These are phyloP conservation scores for Idris sp. DNA, from an alignment of 1,140 invertebrate genomes.

Conservation along the genomic window DNA sequence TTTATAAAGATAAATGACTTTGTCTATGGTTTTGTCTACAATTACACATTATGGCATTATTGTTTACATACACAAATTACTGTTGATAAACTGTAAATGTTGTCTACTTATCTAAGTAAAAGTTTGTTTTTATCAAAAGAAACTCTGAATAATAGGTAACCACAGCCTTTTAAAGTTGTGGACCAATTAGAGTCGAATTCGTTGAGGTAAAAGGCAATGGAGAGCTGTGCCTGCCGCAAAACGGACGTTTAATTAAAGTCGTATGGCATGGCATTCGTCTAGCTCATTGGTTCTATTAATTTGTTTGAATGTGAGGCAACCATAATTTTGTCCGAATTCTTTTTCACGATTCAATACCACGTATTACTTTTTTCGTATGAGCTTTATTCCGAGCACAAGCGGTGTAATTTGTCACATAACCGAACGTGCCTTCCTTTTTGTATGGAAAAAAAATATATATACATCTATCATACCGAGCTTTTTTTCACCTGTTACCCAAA, in stretches of 20 bases:
- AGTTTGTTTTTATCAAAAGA: slow-evolving; percentile 37
- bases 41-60: too few species aligned
- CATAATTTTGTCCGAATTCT: slow-evolving; percentile 36
- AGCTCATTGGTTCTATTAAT: slow-evolving; percentile 60
- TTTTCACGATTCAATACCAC: not conserved
- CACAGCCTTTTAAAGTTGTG: slow-evolving; percentile 62
- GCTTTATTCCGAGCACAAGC: too few species aligned
- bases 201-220: slow-evolving; percentile 62
- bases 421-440: too few species aligned
- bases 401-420: too few species aligned
- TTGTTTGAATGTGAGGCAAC: slow-evolving; percentile 48
- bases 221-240: slow-evolving; percentile 62
- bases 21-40: too few species aligned
- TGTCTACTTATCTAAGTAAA: too few species aligned
- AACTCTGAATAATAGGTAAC: slow-evolving; percentile 63
- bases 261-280: slow-evolving; percentile 62
- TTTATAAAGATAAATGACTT: too few species aligned
- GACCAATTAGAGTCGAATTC: slow-evolving; percentile 70
- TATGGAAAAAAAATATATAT: not conserved
- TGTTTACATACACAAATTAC: too few species aligned
- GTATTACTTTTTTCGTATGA: not conserved
- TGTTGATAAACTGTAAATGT: too few species aligned
- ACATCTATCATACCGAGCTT: too few species aligned
- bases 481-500: too few species aligned
- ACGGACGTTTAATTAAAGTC: slow-evolving; percentile 71